phyloP scores from a whole-genome alignment of 2,888 invertebrate species.

The Axea sp. region DNA sequence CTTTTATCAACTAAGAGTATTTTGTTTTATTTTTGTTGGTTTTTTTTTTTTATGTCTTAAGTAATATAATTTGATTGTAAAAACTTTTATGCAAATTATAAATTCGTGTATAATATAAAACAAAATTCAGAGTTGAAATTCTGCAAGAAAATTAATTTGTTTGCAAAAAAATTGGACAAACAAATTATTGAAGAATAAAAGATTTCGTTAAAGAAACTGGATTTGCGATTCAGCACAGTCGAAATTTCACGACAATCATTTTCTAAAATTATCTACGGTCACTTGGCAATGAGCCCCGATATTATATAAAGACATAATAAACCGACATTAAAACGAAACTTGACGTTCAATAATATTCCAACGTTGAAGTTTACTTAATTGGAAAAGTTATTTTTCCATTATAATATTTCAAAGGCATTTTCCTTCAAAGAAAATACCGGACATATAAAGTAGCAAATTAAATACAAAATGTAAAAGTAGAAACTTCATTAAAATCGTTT shows the following conservation, averaged over 20 bases:
- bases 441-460: slow-evolving; percentile 29
- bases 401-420: slow-evolving; percentile 55
- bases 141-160: too few species aligned
- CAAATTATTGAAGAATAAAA: slow-evolving; percentile 6
- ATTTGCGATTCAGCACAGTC: slow-evolving; percentile 25
- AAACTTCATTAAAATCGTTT: too few species aligned
- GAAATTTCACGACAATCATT: slow-evolving; percentile 58
- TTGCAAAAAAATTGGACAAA: too few species aligned
- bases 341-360: slow-evolving; percentile 57
- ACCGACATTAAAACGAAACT: slow-evolving; percentile 57
- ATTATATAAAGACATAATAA: slow-evolving; percentile 60
- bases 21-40: too few species aligned
- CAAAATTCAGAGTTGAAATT: too few species aligned
- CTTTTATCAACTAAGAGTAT: too few species aligned
- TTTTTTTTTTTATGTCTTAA: too few species aligned
- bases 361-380: slow-evolving; percentile 56
- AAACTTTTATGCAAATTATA: too few species aligned
- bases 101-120: too few species aligned
- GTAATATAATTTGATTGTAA: too few species aligned
- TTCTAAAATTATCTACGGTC: slow-evolving; percentile 59
- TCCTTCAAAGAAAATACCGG: slow-evolving; percentile 28
- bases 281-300: slow-evolving; percentile 58
- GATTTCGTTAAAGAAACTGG: slow-evolving; percentile 1
- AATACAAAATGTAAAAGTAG: slow-evolving; percentile 2
- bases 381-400: slow-evolving; percentile 62